Evolutionary conservation across 1,140 invertebrate species (phyloP).

Genomic region (Neodiprion pinetum): DNA sequence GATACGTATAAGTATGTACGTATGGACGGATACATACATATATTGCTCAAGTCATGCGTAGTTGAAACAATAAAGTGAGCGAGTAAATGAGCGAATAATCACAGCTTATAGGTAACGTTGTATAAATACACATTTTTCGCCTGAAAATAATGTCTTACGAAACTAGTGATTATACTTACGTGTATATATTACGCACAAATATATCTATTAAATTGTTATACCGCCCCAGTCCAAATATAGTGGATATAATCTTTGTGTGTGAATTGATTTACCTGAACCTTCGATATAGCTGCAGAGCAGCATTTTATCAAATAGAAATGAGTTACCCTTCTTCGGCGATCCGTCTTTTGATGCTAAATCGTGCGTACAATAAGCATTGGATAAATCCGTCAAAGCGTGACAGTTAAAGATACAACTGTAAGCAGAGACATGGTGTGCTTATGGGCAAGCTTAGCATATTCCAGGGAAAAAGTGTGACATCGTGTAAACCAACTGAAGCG

Average conservation of each 20-base stretch:
- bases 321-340: not conserved
- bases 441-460: slow-evolving; percentile 18
- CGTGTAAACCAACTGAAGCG: slow-evolving; percentile 19
- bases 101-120: too few species aligned
- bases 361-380: slow-evolving; percentile 11
- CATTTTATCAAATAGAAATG: not conserved
- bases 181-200: not conserved
- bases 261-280: not conserved
- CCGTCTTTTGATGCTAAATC: not conserved
- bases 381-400: not conserved
- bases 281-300: not conserved
- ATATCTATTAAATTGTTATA: not conserved
- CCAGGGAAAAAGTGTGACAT: not conserved
- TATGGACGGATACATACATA: not conserved
- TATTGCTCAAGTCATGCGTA: not conserved
- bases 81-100: too few species aligned
- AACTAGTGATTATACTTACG: not conserved
- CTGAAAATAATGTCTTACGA: too few species aligned
- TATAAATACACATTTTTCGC: too few species aligned
- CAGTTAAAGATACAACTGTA: slow-evolving; percentile 8
- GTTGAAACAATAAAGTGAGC: too few species aligned
- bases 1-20: not conserved
- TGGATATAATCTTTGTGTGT: not conserved
- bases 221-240: not conserved
- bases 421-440: slow-evolving; percentile 16